Evolutionary conservation across 2,113 vertebrate genomes (phyloP), one percentile per base, ranked within the genome.

Genomic region (Psammodynastes pulverulentus): DNA sequence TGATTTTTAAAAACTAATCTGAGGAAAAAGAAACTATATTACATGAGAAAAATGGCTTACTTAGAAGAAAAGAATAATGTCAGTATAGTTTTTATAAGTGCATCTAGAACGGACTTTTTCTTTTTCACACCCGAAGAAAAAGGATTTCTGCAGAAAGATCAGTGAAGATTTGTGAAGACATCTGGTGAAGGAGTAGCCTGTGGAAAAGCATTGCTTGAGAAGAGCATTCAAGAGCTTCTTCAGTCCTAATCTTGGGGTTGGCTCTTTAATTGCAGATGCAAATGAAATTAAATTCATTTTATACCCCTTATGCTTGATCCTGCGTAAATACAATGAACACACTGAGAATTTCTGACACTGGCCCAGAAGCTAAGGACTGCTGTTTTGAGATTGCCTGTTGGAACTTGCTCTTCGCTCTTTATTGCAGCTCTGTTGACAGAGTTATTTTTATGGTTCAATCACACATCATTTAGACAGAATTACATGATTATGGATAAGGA

Each of bases 351-450:
- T 53, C 67, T 43, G 21, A 43, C 49, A 29, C 5, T 56, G 29
- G 5, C 17, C 9, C 72, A 84, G 19, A 56, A n/a, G 10, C 0
- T 34, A 58, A 34, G 8, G 53, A n/a, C 48, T 58, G n/a, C 51
- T 12, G 3, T 67, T 49, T 58, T 34, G 24, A 9, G 49, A 13
- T 9, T 43, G 46, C 29, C 62, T 87, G 46, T 72, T 34, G 4
- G 91, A 91, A 84, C 23, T 95, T 4, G 93, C 95, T 97, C 95
- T 96, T 92, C 45, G 91, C 4, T 93, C 39, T 97, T 98, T 97
- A 98, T 97, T 98, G 97, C 94, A 48, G 94, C 88, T 92, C 62
- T 95, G 87, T 94, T 96, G 94, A 96, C 92, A 96, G 52, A 72
- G 46, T 29, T 8, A 84, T 94, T 94, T 72, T 92, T 79, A 93